Conservation (phyloP, 2,888 invertebrate species). For the Atrina japonica region DNA sequence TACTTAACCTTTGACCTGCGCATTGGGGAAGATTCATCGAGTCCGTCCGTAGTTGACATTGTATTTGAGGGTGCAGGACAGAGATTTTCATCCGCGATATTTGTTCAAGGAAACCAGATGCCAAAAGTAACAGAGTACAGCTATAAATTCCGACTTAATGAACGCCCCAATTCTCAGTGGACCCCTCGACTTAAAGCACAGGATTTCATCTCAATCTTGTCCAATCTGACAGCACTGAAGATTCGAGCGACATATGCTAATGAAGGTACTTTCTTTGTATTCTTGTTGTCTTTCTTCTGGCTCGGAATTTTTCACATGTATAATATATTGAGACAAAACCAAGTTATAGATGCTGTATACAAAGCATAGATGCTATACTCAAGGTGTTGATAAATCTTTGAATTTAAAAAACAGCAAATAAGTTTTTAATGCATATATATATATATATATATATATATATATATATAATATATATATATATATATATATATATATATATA, state of each 20-base stretch:
- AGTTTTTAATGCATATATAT: no score
- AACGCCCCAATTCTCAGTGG: slow-evolving; percentile 96
- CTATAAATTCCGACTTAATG: slow-evolving; percentile 93
- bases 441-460: no score
- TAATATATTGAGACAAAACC: no score
- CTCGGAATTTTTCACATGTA: no score
- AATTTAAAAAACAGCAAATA: no score
- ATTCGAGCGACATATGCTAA: slow-evolving; percentile 95
- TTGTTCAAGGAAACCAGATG: slow-evolving; percentile 92
- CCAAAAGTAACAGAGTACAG: slow-evolving; percentile 83
- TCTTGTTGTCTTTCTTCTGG: no score
- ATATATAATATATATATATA: no score
- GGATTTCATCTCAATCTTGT: slow-evolving; percentile 94
- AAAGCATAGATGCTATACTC: no score
- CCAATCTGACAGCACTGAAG: slow-evolving; percentile 96
- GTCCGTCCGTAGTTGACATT: slow-evolving; percentile 92
- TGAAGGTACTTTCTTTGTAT: slow-evolving; percentile 84
- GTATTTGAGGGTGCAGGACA: slow-evolving; percentile 92
- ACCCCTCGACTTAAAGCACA: slow-evolving; percentile 92
- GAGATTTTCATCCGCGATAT: slow-evolving; percentile 93
- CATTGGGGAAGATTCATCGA: slow-evolving; percentile 89
- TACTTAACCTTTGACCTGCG: slow-evolving; percentile 93
- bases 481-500: no score
- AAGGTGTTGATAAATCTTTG: no score
- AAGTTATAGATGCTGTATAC: no score